Conservation (phyloP, 2,888 invertebrate genomes). For the Amphipoea lucens region DNA sequence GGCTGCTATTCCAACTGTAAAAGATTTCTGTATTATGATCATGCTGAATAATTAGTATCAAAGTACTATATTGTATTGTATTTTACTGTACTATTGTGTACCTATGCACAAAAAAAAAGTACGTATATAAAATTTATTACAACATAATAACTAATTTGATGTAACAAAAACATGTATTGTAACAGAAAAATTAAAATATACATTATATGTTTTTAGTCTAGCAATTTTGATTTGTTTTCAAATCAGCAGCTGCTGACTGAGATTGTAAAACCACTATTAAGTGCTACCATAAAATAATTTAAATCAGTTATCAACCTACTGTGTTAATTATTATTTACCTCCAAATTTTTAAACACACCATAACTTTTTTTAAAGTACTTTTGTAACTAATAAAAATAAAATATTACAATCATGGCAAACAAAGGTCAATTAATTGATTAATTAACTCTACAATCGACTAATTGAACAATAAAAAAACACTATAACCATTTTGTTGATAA, state of each 20-base stretch:
- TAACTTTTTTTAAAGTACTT: too few species aligned
- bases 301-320: constrained; percentile 3
- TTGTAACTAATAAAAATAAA: constrained; percentile 1
- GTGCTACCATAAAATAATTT: not conserved
- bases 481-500: constrained; percentile 42
- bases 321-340: not conserved
- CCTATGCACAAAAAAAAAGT: not conserved
- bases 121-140: not conserved
- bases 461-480: constrained; percentile 29
- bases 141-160: not conserved
- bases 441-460: constrained; percentile 23
- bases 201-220: not conserved
- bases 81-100: not conserved
- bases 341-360: not conserved
- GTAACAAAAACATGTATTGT: not conserved
- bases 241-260: not conserved
- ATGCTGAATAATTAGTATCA: constrained; percentile 15
- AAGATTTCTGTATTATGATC: not conserved
- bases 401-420: constrained; percentile 4
- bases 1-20: constrained; percentile 1
- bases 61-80: not conserved
- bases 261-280: not conserved
- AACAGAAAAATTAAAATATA: not conserved
- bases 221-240: not conserved
- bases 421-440: constrained; percentile 1